Percentiles rank a stretch among this genome's conserved stretches.
These are phyloP conservation scores for Gasterosteus nipponicus DNA, from an alignment of 2,113 vertebrate genomes.

Conservation along the genomic window DNA sequence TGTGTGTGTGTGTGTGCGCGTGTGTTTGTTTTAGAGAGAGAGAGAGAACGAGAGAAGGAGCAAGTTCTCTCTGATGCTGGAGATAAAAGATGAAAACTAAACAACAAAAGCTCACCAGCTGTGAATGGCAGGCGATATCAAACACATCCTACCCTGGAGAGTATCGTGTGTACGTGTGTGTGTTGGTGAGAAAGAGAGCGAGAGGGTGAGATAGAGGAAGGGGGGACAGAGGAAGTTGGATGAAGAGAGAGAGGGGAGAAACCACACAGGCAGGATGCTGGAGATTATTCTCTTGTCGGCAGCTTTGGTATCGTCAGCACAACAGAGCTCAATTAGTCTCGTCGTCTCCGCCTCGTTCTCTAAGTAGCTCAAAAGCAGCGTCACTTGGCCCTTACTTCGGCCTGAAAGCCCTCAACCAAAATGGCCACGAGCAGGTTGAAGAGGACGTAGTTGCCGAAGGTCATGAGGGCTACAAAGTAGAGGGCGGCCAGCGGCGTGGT, in stretches of 20 bases:
- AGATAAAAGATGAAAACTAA: constrained; percentile 79
- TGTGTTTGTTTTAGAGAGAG: neutral
- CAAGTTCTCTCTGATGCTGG: constrained; percentile 66
- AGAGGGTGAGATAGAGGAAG: constrained; percentile 13
- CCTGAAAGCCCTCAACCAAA: constrained; percentile 97
- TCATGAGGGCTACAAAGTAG: constrained; percentile 98
- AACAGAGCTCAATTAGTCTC: constrained; percentile 55
- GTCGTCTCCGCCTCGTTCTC: constrained; percentile 25
- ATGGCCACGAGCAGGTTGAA: constrained; percentile 98
- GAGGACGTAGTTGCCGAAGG: constrained; percentile 97
- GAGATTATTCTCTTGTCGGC: constrained; percentile 66
- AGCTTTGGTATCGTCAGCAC: constrained; percentile 65
- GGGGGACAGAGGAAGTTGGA: constrained; percentile 17
- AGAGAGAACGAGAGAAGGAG: constrained; percentile 29
- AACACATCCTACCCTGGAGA: constrained; percentile 74
- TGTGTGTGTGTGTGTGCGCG: constrained; percentile 13
- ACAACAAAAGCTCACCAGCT: constrained; percentile 81
- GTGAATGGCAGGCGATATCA: constrained; percentile 76
- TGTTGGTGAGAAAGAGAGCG: constrained; percentile 34
- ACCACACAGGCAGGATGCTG: constrained; percentile 57
- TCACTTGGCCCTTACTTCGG: constrained; percentile 74
- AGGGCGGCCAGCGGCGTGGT: constrained; percentile 94
- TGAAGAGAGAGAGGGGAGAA: constrained; percentile 37
- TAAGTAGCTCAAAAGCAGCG: constrained; percentile 40
- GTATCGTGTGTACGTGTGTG: constrained; percentile 17